These are phyloP conservation scores for Graptemys geographica DNA, from an alignment of 2,797 vertebrate genomes.

Conservation along the genomic window DNA sequence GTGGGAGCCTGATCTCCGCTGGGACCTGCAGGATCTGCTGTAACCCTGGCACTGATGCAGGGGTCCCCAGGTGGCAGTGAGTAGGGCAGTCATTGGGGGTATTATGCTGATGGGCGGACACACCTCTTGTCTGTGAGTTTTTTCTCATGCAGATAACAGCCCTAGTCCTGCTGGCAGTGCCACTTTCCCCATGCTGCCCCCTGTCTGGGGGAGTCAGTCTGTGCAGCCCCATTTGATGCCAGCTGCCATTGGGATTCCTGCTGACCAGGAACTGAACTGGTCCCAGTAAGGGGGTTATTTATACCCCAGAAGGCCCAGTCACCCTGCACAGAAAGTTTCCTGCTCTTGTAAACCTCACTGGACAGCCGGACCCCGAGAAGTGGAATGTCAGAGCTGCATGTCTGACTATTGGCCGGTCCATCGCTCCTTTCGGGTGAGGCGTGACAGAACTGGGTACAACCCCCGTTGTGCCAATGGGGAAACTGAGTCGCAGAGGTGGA, in stretches of 20 bases:
- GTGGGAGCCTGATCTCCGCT: not conserved
- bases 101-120: not conserved
- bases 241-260: not conserved
- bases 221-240: not conserved
- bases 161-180: not conserved
- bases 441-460: not conserved
- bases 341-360: not conserved
- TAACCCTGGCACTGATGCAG: not conserved
- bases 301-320: not conserved
- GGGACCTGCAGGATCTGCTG: too few relatives aligned
- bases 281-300: not conserved
- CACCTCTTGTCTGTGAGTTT: not conserved
- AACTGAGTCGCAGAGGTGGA: not conserved
- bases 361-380: not conserved
- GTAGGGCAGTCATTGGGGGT: not conserved
- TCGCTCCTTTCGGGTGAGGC: not conserved
- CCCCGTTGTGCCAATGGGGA: not conserved
- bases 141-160: not conserved
- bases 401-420: too few relatives aligned
- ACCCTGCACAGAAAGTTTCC: not conserved
- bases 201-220: not conserved
- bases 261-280: not conserved
- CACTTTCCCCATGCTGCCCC: not conserved
- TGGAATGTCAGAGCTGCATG: not conserved
- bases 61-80: not conserved